Evolutionary conservation across 2,888 invertebrate species (phyloP).

Genomic region (Lithophane semibrunnea): DNA sequence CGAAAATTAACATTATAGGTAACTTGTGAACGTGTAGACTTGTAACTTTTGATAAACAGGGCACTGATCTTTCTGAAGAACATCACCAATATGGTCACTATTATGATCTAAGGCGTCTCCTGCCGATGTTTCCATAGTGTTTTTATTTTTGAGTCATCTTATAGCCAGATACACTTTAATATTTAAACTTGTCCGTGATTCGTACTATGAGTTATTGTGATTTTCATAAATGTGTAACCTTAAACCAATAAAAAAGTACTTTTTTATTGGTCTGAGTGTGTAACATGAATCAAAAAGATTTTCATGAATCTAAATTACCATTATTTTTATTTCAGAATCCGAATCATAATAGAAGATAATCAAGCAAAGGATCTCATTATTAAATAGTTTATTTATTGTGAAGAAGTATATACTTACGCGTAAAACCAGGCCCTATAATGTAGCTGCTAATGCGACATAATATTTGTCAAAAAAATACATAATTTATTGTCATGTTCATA

Average conservation of each 20-base stretch:
- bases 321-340: slow-evolving; percentile 56
- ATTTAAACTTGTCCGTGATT: not conserved
- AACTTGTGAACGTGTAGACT: too few species aligned
- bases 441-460: not conserved
- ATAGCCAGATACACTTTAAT: not conserved
- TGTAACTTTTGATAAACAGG: too few species aligned
- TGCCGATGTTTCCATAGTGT: not conserved
- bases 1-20: too few species aligned
- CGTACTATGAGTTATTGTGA: too few species aligned
- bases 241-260: too few species aligned
- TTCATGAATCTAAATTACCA: not conserved
- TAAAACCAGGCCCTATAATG: too few species aligned
- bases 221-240: not conserved
- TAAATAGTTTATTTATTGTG: slow-evolving; percentile 51
- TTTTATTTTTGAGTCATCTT: not conserved
- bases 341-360: slow-evolving; percentile 32
- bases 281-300: too few species aligned
- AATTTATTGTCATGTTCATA: not conserved
- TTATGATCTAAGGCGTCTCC: not conserved
- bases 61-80: not conserved
- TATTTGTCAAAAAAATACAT: not conserved
- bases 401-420: too few species aligned
- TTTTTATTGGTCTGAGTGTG: too few species aligned
- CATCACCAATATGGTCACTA: not conserved
- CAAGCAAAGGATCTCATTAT: slow-evolving; percentile 59